phyloP scores from a whole-genome alignment of 2,113 vertebrate genomes.

The Calidris pygmaea region DNA sequence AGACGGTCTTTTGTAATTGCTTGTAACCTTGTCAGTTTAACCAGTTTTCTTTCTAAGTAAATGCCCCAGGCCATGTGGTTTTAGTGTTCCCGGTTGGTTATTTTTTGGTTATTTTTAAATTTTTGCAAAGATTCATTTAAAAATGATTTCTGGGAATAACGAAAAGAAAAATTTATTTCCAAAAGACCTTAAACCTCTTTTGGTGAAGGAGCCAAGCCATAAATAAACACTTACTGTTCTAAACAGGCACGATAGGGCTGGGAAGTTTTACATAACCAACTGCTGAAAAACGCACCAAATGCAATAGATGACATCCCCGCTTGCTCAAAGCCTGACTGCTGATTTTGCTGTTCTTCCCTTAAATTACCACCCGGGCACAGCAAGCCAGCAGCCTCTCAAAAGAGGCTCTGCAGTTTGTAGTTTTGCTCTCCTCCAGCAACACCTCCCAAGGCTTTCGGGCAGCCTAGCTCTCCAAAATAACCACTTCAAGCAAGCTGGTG shows the following conservation, averaged over 20 bases:
- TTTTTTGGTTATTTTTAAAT: background rate
- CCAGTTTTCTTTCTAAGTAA: background rate
- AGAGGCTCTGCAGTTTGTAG: background rate
- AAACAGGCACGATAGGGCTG: background rate
- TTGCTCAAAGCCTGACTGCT: background rate
- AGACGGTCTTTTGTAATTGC: background rate
- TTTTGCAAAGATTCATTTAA: background rate
- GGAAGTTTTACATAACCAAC: conserved; percentile 20
- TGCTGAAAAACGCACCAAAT: background rate
- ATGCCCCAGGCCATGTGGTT: background rate
- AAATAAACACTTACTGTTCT: background rate
- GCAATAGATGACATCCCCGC: background rate
- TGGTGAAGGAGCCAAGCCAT: background rate
- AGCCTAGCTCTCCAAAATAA: background rate
- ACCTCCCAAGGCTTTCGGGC: background rate
- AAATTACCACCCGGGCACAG: background rate
- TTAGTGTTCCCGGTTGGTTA: background rate
- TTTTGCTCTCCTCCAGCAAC: background rate
- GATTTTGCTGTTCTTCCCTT: background rate
- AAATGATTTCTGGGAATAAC: background rate
- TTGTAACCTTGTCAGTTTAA: background rate
- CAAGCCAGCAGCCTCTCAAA: background rate
- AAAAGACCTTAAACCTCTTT: background rate
- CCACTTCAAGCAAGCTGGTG: background rate
- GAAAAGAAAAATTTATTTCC: background rate